Conservation (phyloP, 1,140 invertebrate species). For the Zaprionus ghesquierei region DNA sequence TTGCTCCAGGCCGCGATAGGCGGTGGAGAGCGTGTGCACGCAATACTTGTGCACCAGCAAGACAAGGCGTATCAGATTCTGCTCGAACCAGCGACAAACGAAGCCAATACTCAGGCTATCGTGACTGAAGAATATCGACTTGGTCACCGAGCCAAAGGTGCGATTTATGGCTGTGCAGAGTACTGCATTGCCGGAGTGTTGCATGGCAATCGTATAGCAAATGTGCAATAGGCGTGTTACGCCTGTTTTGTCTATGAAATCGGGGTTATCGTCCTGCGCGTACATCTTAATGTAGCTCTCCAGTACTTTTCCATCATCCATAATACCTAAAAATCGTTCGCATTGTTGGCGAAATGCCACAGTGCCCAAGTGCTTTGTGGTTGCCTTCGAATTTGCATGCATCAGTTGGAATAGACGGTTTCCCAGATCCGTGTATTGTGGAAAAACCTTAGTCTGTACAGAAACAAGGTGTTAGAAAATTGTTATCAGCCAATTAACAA, state of each 20-base stretch:
- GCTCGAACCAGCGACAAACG: constrained; percentile 90
- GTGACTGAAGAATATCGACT: constrained; percentile 91
- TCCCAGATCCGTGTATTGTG: constrained; percentile 89
- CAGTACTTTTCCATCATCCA: constrained; percentile 86
- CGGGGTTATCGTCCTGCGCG: constrained; percentile 82
- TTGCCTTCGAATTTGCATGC: constrained; percentile 85
- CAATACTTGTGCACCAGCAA: constrained; percentile 90
- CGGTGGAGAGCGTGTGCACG: constrained; percentile 90
- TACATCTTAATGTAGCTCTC: constrained; percentile 88
- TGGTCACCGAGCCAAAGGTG: constrained; percentile 87
- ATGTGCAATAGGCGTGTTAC: constrained; percentile 87
- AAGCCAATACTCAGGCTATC: constrained; percentile 88
- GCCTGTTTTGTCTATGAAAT: constrained; percentile 83
- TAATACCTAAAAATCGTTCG: constrained; percentile 87
- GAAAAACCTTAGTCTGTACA: constrained; percentile 88
- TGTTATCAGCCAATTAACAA: constrained; percentile 51
- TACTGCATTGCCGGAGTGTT: constrained; percentile 86
- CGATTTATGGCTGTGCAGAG: constrained; percentile 85
- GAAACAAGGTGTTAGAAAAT: constrained; percentile 13
- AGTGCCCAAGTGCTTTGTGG: constrained; percentile 85
- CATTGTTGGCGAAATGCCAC: constrained; percentile 88
- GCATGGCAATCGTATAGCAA: constrained; percentile 90
- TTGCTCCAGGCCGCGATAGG: constrained; percentile 87
- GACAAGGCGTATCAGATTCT: constrained; percentile 89
- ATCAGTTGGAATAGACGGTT: constrained; percentile 87